Percentiles rank a stretch among this genome's conserved stretches.
These are phyloP conservation scores for Hydroisotoma schaefferi DNA, from an alignment of 2,888 invertebrate genomes.

Conservation along the genomic window DNA sequence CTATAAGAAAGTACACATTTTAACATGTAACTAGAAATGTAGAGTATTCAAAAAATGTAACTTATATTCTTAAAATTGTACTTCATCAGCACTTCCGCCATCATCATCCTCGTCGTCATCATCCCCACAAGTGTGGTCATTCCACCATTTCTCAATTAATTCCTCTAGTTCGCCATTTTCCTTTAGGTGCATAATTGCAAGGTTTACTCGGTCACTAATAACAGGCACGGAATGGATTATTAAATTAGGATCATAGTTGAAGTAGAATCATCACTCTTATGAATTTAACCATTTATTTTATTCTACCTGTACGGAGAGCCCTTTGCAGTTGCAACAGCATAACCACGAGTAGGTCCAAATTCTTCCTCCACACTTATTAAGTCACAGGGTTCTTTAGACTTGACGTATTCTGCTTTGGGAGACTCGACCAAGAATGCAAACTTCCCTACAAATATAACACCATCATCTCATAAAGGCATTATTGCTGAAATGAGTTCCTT, in stretches of 20 bases:
- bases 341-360: constrained; percentile 37
- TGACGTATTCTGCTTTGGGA: constrained; percentile 71
- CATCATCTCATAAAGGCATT: constrained; percentile 14
- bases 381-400: constrained; percentile 85
- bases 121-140: constrained; percentile 59
- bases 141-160: constrained; percentile 94
- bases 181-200: constrained; percentile 82
- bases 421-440: constrained; percentile 69
- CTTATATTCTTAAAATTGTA: no score
- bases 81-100: constrained; percentile 27
- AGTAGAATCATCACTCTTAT: neutral
- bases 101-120: constrained; percentile 33
- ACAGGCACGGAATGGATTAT: neutral
- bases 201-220: constrained; percentile 82
- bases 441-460: constrained; percentile 66
- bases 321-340: constrained; percentile 37
- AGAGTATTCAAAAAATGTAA: neutral
- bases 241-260: neutral
- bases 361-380: constrained; percentile 82
- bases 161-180: constrained; percentile 88
- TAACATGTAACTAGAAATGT: neutral
- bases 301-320: constrained; percentile 33
- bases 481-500: no score
- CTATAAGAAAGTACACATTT: constrained; percentile 9
- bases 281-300: neutral